Evolutionary conservation across 2,888 invertebrate genomes (phyloP), one percentile per base, ranked within the genome.

Genomic region (Cephalotes varians): DNA sequence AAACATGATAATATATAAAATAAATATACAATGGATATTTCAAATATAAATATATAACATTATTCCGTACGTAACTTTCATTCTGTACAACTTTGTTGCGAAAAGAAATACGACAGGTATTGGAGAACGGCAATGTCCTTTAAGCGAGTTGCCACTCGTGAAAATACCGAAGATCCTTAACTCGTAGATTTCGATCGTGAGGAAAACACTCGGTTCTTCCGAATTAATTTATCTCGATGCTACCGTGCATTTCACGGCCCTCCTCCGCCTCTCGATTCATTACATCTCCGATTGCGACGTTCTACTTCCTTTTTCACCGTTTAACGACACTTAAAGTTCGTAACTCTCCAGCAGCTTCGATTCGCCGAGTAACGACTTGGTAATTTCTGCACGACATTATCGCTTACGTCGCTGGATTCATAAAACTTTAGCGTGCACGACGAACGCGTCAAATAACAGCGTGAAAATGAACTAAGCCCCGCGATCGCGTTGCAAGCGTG

Each of bases 151-250:
- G 28, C 28, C n/a, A 37, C 37, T 67, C 51, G 47, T 37, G 51
- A 1, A 67, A 76, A 76, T 34, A 25, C 15, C 56, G 47, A 60
- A 60, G 56, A 58, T 81, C 37, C 80, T 74, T 80, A 74, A 83
- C 76, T 62, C 51, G 72, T 81, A 58, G 56, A 47, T 65, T 18
- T 67, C 82, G 51, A 58, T 72, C 62, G 71, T 25, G 54, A 77
- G 76, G 64, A 65, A 86, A 69, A 80, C 60, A 64, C 76, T 84
- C 76, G 62, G n/a, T 34, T 56, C 62, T 21, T 76, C 40, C 28
- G 58, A 84, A 84, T 82, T 88, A 86, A 80, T 88, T 88, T 84
- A 76, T 76, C 76, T 56, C 51, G 74, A 79, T 58, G 47, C 60
- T 80, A 18, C 49, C 60, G 60, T 60, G 12, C 60, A 40, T 80